Evolutionary conservation across 2,888 invertebrate species (phyloP), one percentile per base, ranked within the genome.

Genomic region (Rhorus exstirpatorius): DNA sequence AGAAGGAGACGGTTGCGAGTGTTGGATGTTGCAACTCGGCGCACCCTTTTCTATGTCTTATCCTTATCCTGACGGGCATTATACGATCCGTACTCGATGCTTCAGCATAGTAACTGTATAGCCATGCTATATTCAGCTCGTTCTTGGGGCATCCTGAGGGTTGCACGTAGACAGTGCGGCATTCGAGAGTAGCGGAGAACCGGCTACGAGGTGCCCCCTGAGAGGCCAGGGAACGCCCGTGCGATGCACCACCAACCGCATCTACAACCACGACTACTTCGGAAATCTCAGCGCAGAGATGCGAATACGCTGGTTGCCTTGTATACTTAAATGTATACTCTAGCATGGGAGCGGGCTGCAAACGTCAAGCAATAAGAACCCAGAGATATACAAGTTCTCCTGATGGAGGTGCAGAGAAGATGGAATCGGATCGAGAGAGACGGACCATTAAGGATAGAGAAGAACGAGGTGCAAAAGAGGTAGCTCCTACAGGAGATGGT

Each of bases 261-360:
- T 68, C 71, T 51, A 71, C 63, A 71, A 79, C 63, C 83, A n/a
- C n/a, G 76, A 83, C 72, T 85, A 88, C 88, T 89, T 90, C 88
- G 84, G 87, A 91, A 91, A 91, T 91, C 91, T 90, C 89, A 71
- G 88, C 87, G 86, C 77, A 85, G 88, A 88, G 87, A 90, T 87
- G 89, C 87, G 86, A 67, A 87, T 87, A 88, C 86, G 86, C 88
- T 87, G 26, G 4, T 49, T 58, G 46, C n/a, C n/a, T 38, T 44
- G 12, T 44, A 58, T 58, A 41, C 46, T 70, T 55, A 46, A 35
- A 19, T 38, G 35, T 26, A 49, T 55, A 70, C 10, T 19, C 41
- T 35, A 6, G 65, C 31, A 31, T 21, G 58, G 44, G 84, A 75
- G n/a, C n/a, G 84, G 77, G 79, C 84, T 83, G 84, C 46, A 65